These are phyloP conservation scores for Cherax destructor DNA, from an alignment of 1,140 invertebrate species.

Conservation along the genomic window DNA sequence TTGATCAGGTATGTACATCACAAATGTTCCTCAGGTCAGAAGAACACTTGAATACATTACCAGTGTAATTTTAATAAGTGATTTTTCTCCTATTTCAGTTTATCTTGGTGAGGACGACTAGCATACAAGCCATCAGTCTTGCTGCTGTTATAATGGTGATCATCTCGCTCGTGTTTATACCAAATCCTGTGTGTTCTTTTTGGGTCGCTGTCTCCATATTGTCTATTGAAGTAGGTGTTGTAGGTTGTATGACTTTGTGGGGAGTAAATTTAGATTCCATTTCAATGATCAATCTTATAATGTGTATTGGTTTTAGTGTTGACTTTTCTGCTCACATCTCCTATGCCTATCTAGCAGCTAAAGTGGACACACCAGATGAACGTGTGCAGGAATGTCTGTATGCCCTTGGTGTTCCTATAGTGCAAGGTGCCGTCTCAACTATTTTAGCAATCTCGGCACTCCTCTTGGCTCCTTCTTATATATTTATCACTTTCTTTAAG, in stretches of 20 bases:
- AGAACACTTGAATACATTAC: neutral
- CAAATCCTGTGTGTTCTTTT: slow-evolving; percentile 92
- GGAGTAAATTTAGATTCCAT: slow-evolving; percentile 96
- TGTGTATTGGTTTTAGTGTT: slow-evolving; percentile 98
- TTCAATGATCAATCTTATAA: slow-evolving; percentile 99
- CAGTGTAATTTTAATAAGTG: too few relatives aligned
- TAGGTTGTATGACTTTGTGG: slow-evolving; percentile 98
- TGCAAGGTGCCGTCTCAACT: slow-evolving; percentile 95
- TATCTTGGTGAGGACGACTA: slow-evolving; percentile 92
- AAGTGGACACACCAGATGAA: slow-evolving; percentile 84
- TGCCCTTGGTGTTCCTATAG: slow-evolving; percentile 92
- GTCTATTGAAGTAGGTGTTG: slow-evolving; percentile 95
- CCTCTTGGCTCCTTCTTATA: slow-evolving; percentile 93
- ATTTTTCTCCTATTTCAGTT: slow-evolving; percentile 81
- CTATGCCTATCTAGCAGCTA: slow-evolving; percentile 95
- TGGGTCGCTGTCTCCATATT: slow-evolving; percentile 97
- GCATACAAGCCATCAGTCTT: slow-evolving; percentile 93
- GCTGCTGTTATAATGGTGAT: slow-evolving; percentile 96
- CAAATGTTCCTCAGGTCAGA: too few relatives aligned
- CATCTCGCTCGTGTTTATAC: slow-evolving; percentile 97
- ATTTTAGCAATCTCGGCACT: slow-evolving; percentile 93
- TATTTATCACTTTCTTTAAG: slow-evolving; percentile 99
- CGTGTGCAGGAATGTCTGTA: slow-evolving; percentile 90
- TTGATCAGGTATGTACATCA: slow-evolving; percentile 84
- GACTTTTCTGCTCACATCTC: slow-evolving; percentile 98